Conservation (phyloP, 2,888 invertebrate species). For the Drosophila sordidapex region DNA sequence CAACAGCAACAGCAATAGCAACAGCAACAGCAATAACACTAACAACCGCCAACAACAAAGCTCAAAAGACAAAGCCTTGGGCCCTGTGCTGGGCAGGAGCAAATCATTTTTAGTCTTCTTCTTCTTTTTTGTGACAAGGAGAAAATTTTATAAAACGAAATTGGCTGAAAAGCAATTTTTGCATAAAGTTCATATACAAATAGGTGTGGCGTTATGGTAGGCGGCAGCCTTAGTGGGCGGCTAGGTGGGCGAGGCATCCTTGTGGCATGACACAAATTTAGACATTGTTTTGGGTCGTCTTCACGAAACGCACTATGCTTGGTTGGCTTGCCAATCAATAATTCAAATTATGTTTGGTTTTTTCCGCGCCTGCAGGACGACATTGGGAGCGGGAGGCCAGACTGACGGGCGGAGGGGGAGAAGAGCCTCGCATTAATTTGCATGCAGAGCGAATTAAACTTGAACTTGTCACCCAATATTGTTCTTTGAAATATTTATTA, state of each 20-base stretch:
- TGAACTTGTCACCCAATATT: slow-evolving; percentile 49
- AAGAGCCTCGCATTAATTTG: slow-evolving; percentile 44
- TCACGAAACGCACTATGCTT: slow-evolving; percentile 53
- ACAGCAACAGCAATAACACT: slow-evolving; percentile 24
- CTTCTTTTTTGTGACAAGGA: slow-evolving; percentile 29
- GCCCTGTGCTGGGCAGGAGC: slow-evolving; percentile 1
- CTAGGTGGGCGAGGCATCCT: slow-evolving; percentile 46
- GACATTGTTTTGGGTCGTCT: slow-evolving; percentile 55
- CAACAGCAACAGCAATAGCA: slow-evolving; percentile 16
- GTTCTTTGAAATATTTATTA: slow-evolving; percentile 37
- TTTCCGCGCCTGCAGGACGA: slow-evolving; percentile 12
- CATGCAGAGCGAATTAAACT: slow-evolving; percentile 47
- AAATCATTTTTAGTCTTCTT: slow-evolving; percentile 16
- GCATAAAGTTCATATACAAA: slow-evolving; percentile 50
- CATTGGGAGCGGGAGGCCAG: rapidly evolving
- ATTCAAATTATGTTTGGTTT: slow-evolving; percentile 73
- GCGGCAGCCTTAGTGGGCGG: background rate
- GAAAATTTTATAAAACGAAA: slow-evolving; percentile 67
- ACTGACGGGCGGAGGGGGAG: background rate
- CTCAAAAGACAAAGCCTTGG: slow-evolving; percentile 67
- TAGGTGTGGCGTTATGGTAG: slow-evolving; percentile 51
- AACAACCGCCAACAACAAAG: slow-evolving; percentile 42
- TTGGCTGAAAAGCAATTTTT: slow-evolving; percentile 71
- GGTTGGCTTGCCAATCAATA: slow-evolving; percentile 69
- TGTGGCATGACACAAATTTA: slow-evolving; percentile 69